phyloP scores from a whole-genome alignment of 2,113 vertebrate species.

The Rhineura floridana region DNA sequence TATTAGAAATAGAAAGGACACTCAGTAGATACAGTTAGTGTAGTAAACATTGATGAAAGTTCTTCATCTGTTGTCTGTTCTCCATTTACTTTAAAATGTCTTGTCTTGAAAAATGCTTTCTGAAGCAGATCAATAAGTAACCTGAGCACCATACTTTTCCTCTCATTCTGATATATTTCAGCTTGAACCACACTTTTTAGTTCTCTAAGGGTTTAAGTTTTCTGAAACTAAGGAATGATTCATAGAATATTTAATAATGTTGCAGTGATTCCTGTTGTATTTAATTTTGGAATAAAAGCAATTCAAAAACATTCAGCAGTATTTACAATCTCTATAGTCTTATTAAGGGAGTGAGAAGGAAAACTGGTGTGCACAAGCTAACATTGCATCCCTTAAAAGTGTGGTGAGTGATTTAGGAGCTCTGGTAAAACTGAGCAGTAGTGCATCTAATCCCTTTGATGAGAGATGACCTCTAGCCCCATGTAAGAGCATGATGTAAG shows the following conservation, averaged over 20 bases:
- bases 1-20: too few species aligned
- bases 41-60: background rate
- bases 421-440: background rate
- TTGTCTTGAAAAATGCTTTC: background rate
- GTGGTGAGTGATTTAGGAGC: background rate
- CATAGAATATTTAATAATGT: background rate
- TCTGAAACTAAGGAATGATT: background rate
- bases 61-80: background rate
- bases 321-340: background rate
- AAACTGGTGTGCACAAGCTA: too few species aligned
- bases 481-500: too few species aligned
- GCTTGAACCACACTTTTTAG: background rate
- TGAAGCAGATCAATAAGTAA: background rate
- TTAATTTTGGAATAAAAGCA: background rate
- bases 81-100: background rate
- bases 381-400: background rate
- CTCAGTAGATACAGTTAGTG: too few species aligned
- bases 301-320: background rate
- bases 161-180: background rate
- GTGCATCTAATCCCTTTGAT: background rate
- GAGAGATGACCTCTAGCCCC: too few species aligned
- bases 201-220: background rate
- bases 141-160: background rate
- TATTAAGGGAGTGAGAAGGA: background rate
- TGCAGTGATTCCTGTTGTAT: background rate